Evolutionary conservation across 1,140 invertebrate species (phyloP).

Genomic region (Plectrocnemia conspersa): DNA sequence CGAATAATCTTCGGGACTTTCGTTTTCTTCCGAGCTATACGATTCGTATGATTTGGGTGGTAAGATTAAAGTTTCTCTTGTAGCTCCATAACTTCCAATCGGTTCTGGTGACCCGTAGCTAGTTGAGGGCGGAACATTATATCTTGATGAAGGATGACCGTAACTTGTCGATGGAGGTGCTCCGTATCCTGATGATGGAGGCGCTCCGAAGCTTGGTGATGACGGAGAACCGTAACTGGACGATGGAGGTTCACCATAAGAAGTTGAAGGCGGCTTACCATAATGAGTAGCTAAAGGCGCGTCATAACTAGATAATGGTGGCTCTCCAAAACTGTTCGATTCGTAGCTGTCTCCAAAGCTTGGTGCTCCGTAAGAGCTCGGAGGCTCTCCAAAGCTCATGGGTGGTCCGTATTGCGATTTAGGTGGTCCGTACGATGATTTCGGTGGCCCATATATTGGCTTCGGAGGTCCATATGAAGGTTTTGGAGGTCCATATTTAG

Average conservation of each 20-base stretch:
- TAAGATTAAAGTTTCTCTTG: slow-evolving; percentile 20
- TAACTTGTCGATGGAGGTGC: slow-evolving; percentile 21
- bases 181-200: slow-evolving; percentile 19
- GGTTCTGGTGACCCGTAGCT: slow-evolving; percentile 24
- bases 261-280: slow-evolving; percentile 12
- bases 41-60: slow-evolving; percentile 22
- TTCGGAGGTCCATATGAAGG: slow-evolving; percentile 32
- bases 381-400: slow-evolving; percentile 14
- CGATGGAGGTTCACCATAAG: slow-evolving; percentile 21
- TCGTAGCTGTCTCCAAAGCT: slow-evolving; percentile 32
- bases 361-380: slow-evolving; percentile 24
- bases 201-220: slow-evolving; percentile 29
- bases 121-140: slow-evolving; percentile 19
- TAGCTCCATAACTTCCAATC: slow-evolving; percentile 20
- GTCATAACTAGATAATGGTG: slow-evolving; percentile 27
- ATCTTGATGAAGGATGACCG: slow-evolving; percentile 25
- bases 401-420: slow-evolving; percentile 32
- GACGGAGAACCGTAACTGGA: slow-evolving; percentile 23
- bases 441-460: slow-evolving; percentile 28
- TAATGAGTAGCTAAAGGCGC: slow-evolving; percentile 21
- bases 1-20: slow-evolving; percentile 18
- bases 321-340: slow-evolving; percentile 19
- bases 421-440: slow-evolving; percentile 28
- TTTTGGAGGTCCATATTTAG: slow-evolving; percentile 28
- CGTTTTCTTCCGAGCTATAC: slow-evolving; percentile 8